Evolutionary conservation across 2,113 vertebrate species (phyloP).

Genomic region (Psophia crepitans): DNA sequence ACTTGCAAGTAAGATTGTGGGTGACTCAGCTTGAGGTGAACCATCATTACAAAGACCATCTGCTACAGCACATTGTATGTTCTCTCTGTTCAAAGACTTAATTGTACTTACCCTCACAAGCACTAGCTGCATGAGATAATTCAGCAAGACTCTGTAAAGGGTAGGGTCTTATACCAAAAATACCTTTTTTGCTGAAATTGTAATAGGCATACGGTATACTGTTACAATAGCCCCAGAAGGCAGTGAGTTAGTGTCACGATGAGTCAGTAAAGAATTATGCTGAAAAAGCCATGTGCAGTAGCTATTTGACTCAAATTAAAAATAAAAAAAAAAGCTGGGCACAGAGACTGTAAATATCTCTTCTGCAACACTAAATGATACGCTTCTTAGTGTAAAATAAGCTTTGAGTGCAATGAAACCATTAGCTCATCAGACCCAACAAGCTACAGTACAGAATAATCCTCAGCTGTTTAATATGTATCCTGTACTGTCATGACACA

Average conservation of each 20-base stretch:
- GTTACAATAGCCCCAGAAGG: not conserved
- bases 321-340: not conserved
- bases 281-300: not conserved
- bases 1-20: not conserved
- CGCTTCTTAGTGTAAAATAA: not conserved
- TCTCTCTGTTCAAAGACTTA: not conserved
- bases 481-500: not conserved
- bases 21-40: slow-evolving; percentile 1
- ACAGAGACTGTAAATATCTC: not conserved
- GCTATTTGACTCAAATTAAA: not conserved
- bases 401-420: not conserved
- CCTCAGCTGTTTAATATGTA: not conserved
- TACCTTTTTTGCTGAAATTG: not conserved
- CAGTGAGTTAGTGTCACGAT: not conserved
- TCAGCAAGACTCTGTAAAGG: not conserved
- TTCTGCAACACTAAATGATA: not conserved
- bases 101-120: not conserved
- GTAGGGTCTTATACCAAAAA: not conserved
- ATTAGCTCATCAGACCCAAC: not conserved
- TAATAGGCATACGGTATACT: not conserved
- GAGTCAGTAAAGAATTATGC: not conserved
- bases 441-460: not conserved
- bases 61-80: not conserved
- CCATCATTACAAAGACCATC: slow-evolving; percentile 7
- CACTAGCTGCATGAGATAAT: not conserved